phyloP scores from a whole-genome alignment of 1,140 invertebrate species.

The Papilio dardanus region DNA sequence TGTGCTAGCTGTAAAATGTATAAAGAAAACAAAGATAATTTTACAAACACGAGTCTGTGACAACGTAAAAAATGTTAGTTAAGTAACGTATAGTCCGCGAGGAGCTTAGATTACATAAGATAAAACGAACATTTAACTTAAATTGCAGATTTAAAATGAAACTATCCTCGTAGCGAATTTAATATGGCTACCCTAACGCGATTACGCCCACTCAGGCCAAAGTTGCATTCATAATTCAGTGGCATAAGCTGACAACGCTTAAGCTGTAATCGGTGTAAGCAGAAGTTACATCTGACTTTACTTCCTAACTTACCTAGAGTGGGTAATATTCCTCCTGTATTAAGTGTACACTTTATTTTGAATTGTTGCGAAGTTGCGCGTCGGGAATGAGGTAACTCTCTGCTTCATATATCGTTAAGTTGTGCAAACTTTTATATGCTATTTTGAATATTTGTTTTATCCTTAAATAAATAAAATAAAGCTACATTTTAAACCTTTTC shows the following conservation, averaged over 20 bases:
- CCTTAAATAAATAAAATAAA: neutral
- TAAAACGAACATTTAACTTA: neutral
- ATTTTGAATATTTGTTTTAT: neutral
- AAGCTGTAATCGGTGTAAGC: constrained; percentile 23
- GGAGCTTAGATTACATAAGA: no score
- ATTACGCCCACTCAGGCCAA: constrained; percentile 4
- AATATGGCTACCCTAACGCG: neutral
- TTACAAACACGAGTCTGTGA: no score
- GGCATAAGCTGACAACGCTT: constrained; percentile 22
- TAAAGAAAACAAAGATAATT: no score
- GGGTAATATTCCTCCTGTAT: neutral
- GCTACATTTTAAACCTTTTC: neutral
- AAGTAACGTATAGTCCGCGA: no score
- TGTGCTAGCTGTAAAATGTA: neutral
- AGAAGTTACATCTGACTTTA: constrained; percentile 18
- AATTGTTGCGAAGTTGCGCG: neutral
- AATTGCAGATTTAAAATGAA: neutral
- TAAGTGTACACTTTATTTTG: neutral
- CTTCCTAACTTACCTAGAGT: neutral
- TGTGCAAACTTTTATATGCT: neutral
- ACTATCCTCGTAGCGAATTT: neutral
- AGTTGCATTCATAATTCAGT: constrained; percentile 30
- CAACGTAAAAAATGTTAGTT: no score
- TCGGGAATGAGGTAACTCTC: neutral
- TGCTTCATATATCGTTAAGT: neutral